Conservation (phyloP, 2,888 invertebrate genomes). For the Leptarthrus brevirostris region DNA sequence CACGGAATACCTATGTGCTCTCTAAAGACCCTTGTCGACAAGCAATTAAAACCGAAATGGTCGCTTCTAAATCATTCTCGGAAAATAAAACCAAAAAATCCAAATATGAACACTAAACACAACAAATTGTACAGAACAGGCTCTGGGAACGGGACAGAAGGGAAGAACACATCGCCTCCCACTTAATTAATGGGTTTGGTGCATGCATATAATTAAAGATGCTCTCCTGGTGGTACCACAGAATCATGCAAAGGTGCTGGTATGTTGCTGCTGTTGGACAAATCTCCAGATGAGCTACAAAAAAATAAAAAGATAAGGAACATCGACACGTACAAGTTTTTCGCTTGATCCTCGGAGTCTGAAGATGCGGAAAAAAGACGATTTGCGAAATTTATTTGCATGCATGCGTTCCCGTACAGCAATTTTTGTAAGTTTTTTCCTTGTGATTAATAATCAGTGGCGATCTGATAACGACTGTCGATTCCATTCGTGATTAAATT, state of each 20-base stretch:
- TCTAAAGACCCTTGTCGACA: background rate
- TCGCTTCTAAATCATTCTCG: background rate
- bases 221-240: constrained; percentile 1
- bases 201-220: constrained; percentile 51
- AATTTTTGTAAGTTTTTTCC: no score
- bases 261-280: constrained; percentile 22
- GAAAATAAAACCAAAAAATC: background rate
- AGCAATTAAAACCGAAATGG: constrained; percentile 6
- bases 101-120: background rate
- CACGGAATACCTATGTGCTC: background rate
- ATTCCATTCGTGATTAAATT: no score
- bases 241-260: background rate
- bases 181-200: constrained; percentile 48
- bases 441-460: no score
- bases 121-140: constrained; percentile 4
- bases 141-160: background rate
- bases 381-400: no score
- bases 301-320: constrained; percentile 1
- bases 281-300: background rate
- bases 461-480: no score
- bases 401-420: no score
- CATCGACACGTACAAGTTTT: background rate
- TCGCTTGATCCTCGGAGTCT: background rate
- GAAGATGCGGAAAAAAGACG: no score
- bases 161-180: constrained; percentile 12